A percentile compares a stretch with the other conserved stretches of the same genome.
Evolutionary conservation across 1,140 invertebrate species (phyloP).

Genomic region (Metopolophium dirhodum): DNA sequence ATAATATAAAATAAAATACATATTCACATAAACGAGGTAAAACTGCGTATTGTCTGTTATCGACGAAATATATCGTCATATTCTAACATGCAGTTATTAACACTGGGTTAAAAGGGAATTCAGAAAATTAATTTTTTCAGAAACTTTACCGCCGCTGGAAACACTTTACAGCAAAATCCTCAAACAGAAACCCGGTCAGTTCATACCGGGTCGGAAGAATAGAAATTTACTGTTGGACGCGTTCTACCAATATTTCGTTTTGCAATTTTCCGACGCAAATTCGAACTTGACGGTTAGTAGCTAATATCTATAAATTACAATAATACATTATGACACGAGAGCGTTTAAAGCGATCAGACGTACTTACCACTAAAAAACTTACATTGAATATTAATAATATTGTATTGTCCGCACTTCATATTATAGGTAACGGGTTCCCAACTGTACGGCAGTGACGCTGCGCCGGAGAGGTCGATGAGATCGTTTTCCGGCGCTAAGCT

Average conservation of each 20-base stretch:
- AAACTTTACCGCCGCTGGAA: neutral
- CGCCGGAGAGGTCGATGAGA: neutral
- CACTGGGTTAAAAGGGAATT: too few relatives aligned
- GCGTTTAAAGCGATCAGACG: too few relatives aligned
- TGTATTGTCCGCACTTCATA: neutral
- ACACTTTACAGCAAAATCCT: neutral
- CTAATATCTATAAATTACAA: neutral
- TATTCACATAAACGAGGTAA: too few relatives aligned
- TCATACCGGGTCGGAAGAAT: neutral
- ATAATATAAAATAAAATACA: too few relatives aligned
- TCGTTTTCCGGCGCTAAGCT: neutral
- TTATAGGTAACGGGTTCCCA: conserved; percentile 16
- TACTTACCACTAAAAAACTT: too few relatives aligned
- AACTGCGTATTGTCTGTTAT: too few relatives aligned
- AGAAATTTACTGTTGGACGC: neutral
- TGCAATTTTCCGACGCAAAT: conserved; percentile 7
- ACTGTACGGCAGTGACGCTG: neutral
- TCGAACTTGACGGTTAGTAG: neutral
- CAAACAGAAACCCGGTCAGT: neutral
- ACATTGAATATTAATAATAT: too few relatives aligned
- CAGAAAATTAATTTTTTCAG: neutral
- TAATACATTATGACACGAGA: neutral
- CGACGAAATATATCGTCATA: too few relatives aligned
- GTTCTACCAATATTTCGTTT: conserved; percentile 16
- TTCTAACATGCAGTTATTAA: too few relatives aligned